Percentiles rank a stretch among this genome's conserved stretches.
Conservation (phyloP, 1,140 invertebrate genomes). For the Orius insidiosus region DNA sequence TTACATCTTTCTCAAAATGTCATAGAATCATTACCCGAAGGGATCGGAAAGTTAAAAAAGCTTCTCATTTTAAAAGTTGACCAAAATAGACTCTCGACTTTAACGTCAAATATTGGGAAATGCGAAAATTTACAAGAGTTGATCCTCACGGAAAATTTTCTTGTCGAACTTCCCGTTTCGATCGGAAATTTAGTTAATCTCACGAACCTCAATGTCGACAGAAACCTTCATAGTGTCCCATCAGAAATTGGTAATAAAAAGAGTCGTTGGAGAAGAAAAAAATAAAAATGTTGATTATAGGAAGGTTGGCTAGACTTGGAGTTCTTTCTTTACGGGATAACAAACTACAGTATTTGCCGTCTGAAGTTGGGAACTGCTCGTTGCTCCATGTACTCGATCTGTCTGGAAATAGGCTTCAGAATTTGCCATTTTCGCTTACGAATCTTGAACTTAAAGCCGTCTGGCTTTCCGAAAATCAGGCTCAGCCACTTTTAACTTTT, state of each 20-base stretch:
- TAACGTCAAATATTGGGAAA: constrained; percentile 86
- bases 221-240: constrained; percentile 76
- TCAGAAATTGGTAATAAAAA: constrained; percentile 64
- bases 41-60: constrained; percentile 74
- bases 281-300: constrained; percentile 24
- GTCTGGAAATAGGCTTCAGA: constrained; percentile 89
- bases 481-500: constrained; percentile 94
- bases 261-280: no score
- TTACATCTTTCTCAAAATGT: constrained; percentile 92
- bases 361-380: constrained; percentile 83
- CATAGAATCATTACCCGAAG: constrained; percentile 79
- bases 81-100: constrained; percentile 78
- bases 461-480: constrained; percentile 98
- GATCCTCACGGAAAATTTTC: constrained; percentile 92
- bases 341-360: constrained; percentile 75
- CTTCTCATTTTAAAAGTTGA: constrained; percentile 93
- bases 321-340: constrained; percentile 94
- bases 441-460: constrained; percentile 93
- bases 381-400: constrained; percentile 92
- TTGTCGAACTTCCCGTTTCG: constrained; percentile 76
- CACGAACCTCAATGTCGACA: constrained; percentile 93
- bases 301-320: constrained; percentile 67
- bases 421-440: constrained; percentile 90
- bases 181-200: constrained; percentile 85
- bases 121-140: constrained; percentile 90